Evolutionary conservation across 2,888 invertebrate genomes (phyloP).

Genomic region (Opisthograptis luteolata): DNA sequence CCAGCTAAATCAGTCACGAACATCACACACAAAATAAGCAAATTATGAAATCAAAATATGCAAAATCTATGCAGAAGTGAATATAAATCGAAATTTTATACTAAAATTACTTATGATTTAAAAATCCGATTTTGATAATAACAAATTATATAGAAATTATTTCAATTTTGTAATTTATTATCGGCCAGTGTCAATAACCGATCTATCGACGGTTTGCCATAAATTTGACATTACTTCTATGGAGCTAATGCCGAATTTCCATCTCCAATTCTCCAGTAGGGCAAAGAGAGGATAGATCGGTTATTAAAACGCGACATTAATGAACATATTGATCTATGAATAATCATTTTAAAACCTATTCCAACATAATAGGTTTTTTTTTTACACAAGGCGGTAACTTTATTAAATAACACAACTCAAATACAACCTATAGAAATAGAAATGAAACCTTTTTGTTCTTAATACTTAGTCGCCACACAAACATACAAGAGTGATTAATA

Average conservation of each 20-base stretch:
- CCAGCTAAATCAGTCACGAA: constrained; percentile 50
- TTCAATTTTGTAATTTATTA: too few relatives aligned
- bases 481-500: too few relatives aligned
- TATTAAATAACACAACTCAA: not conserved
- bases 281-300: too few relatives aligned
- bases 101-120: not conserved
- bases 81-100: not conserved
- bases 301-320: too few relatives aligned
- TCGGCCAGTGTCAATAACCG: too few relatives aligned
- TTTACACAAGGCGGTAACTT: not conserved
- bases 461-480: too few relatives aligned
- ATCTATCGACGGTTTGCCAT: too few relatives aligned
- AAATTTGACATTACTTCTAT: too few relatives aligned
- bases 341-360: not conserved
- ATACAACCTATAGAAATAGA: not conserved
- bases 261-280: too few relatives aligned
- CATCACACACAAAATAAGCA: constrained; percentile 44
- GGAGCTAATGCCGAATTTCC: too few relatives aligned
- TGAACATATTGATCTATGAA: not conserved
- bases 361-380: not conserved
- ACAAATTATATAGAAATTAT: not conserved
- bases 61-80: not conserved
- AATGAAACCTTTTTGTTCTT: too few relatives aligned
- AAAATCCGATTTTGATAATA: not conserved
- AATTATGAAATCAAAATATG: not conserved